Conservation (phyloP, 2,797 vertebrate species). For the Gallinago stenura region DNA sequence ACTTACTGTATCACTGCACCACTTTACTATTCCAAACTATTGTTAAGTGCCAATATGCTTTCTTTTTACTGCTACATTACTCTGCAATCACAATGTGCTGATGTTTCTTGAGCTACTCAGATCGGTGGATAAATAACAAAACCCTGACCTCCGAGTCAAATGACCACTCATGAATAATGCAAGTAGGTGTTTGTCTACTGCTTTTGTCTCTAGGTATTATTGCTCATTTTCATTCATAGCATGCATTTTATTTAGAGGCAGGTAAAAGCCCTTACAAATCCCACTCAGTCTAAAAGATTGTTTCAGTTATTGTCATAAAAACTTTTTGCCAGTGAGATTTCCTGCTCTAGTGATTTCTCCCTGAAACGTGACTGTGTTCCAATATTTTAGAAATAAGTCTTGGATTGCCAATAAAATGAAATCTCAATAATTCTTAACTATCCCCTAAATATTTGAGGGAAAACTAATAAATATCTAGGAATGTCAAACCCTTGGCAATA, state of each 20-base stretch:
- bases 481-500: not conserved
- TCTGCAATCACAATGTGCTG: not conserved
- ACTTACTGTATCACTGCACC: not conserved
- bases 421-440: slow-evolving; percentile 7
- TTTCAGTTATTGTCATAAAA: not conserved
- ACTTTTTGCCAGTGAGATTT: not conserved
- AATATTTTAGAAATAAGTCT: not conserved
- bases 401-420: slow-evolving; percentile 26
- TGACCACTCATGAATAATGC: not conserved
- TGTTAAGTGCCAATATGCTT: not conserved
- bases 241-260: not conserved
- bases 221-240: not conserved
- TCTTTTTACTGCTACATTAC: not conserved
- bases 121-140: not conserved
- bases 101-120: not conserved
- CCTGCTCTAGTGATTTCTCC: not conserved
- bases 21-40: not conserved
- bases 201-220: not conserved
- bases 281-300: not conserved
- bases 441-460: not conserved
- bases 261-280: not conserved
- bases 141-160: not conserved
- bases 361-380: not conserved
- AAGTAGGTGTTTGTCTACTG: not conserved
- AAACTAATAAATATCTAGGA: slow-evolving; percentile 11